Evolutionary conservation across 2,797 vertebrate genomes (phyloP), one percentile per base, ranked within the genome.

Genomic region (Pipistrellus nathusii): DNA sequence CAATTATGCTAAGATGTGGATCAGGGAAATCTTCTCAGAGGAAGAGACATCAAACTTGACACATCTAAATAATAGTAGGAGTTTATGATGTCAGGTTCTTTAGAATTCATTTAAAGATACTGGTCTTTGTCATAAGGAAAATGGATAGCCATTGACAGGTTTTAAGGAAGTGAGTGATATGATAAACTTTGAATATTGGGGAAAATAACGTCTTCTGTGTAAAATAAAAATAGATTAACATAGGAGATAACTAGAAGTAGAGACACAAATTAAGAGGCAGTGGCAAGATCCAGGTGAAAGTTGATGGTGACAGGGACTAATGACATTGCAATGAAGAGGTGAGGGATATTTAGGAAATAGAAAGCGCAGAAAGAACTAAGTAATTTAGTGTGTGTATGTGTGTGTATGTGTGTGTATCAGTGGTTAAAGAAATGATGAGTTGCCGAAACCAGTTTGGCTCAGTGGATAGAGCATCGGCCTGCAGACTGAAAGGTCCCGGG

Each of bases 11-110:
- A 44, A 9, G 44, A 44, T 1, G 9, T 44, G 44, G 44, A 44
- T 44, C 44, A 44, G n/a, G 23, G 20, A 90, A 95, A 32, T 94
- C 59, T 90, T 94, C 59, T 90, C 25, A 92, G 23, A 84, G 78
- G 13, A 91, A 80, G 5, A 5, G 35, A 46, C 14, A 53, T 62
- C 8, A 38, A 69, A 90, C 30, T 64, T 64, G 59, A 64, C 25
- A 57, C 12, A 71, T 48, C 10, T 20, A 71, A 72, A 76, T 35
- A 86, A 66, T 55, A 38, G 27, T 59, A 59, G 20, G 21, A 81
- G 18, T 82, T 82, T 77, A 25, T 73, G 23, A 73, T 57, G 7
- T 6, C 38, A 41, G 15, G 27, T 72, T 51, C 46, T 77, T 91
- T 27, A 85, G 38, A 82, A 13, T 4, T 72, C 32, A 4, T 59